Evolutionary conservation across 2,113 vertebrate genomes (phyloP).

Genomic region (Paradisaea rubra): DNA sequence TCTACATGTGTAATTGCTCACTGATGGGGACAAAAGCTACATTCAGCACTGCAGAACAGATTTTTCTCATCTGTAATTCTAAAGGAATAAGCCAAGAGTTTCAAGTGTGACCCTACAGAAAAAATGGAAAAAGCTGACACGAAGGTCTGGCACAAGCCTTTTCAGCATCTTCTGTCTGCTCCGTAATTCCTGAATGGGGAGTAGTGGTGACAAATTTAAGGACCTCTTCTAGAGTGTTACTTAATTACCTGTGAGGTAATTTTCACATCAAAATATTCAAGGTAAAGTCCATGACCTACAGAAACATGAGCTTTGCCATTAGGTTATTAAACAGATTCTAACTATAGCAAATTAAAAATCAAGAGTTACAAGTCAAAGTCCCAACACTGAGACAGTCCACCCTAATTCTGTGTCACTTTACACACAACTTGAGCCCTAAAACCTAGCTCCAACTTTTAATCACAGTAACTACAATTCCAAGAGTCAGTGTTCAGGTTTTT

Average conservation of each 20-base stretch:
- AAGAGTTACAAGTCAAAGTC: neutral
- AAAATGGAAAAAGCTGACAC: neutral
- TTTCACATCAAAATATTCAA: constrained; percentile 4
- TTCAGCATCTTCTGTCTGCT: neutral
- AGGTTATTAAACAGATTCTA: neutral
- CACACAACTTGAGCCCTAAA: neutral
- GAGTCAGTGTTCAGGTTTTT: neutral
- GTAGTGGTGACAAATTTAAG: neutral
- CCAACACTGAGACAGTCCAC: neutral
- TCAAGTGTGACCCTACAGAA: neutral
- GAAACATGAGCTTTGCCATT: neutral
- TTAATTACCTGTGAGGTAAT: neutral
- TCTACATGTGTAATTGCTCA: neutral
- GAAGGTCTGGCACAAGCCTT: neutral
- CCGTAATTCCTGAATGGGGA: neutral
- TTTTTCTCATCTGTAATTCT: neutral
- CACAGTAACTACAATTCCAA: neutral
- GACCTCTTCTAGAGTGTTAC: neutral
- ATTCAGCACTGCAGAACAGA: neutral
- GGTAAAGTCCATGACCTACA: neutral
- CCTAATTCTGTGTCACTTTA: neutral
- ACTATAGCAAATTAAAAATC: neutral
- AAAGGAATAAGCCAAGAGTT: neutral
- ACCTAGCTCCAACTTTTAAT: neutral
- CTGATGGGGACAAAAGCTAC: neutral